Conservation (phyloP, 1,140 invertebrate genomes). For the Holotrichia oblita region DNA sequence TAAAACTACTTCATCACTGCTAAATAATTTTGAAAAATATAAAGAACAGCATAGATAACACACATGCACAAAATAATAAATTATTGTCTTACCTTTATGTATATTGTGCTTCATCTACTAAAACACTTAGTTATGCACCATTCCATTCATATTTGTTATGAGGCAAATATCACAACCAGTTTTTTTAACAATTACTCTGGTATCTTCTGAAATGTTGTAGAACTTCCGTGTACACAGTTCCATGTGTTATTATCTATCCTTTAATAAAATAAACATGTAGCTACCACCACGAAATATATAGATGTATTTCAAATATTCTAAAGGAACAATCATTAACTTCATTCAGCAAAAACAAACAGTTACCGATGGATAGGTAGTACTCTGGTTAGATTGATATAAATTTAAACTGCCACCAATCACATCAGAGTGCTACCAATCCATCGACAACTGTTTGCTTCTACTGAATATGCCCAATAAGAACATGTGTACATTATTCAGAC, state of each 20-base stretch:
- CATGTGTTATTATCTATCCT: neutral
- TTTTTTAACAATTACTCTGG: neutral
- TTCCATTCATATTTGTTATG: neutral
- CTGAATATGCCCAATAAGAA: too few species aligned
- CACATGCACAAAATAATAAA: conserved; percentile 26
- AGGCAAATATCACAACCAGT: conserved; percentile 1
- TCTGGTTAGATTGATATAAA: too few species aligned
- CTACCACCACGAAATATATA: neutral
- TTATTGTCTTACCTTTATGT: conserved; percentile 27
- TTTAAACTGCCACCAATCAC: too few species aligned
- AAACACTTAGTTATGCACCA: neutral
- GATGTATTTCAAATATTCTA: too few species aligned
- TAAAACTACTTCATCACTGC: conserved; percentile 33
- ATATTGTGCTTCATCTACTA: neutral
- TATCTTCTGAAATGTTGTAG: neutral
- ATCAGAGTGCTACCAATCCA: too few species aligned
- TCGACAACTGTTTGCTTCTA: too few species aligned
- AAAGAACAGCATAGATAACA: conserved; percentile 9
- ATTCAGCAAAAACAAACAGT: too few species aligned
- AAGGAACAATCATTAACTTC: too few species aligned
- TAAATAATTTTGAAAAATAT: conserved; percentile 8
- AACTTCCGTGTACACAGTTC: neutral
- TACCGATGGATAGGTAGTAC: too few species aligned
- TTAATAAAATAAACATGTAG: conserved; percentile 14
- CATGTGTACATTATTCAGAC: too few species aligned